Base-by-base conservation (phyloP, 2,113 vertebrate species). In the Turnix velox region DNA sequence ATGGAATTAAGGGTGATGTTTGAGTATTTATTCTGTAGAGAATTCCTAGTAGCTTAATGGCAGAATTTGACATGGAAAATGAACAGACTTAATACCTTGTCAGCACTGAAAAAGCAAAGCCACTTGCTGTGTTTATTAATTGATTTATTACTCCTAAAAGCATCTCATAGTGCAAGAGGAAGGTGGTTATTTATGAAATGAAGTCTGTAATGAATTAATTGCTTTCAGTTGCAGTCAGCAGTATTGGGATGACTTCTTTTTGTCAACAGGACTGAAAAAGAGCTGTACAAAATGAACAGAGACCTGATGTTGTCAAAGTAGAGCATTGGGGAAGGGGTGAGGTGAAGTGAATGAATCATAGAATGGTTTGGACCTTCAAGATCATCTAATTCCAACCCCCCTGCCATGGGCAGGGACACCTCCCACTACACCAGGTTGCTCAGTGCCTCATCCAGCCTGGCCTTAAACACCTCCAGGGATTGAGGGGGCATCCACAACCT, bases 91-190 rank as follows among this genome's bases (percentile, higher is more conserved):
- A 84, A 33, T 81, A 63, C 45, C 72, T 92, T 5, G 7, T 87
- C 84, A 95, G 48, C 57, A 62, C 59, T 76, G 52, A 83, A 92
- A 74, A 82, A 68, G 76, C 91, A 87, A 87, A 85, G 39, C 40
- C 18, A 55, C 81, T 88, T 40, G 19, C 67, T 81, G 22, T 59
- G 52, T 88, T 92, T 92, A 82, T 84, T 75, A 88, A 74, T 90
- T 93, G 74, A 81, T 88, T 86, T 94, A 72, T 90, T 88, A 11
- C 35, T 88, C 84, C 72, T 94, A 92, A 94, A 91, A 91, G 57
- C 48, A 61, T 71, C 63, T 83, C 84, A 61, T 65, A 81, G 61
- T 75, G 18, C 42, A 58, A 91, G 28, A 84, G 54, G 46, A 75
- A 94, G 84, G 65, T 30, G 40, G n/a, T 51, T 90, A 76, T 82